Evolutionary conservation across 1,140 invertebrate species (phyloP).

Genomic region (Saxidomus purpurata): DNA sequence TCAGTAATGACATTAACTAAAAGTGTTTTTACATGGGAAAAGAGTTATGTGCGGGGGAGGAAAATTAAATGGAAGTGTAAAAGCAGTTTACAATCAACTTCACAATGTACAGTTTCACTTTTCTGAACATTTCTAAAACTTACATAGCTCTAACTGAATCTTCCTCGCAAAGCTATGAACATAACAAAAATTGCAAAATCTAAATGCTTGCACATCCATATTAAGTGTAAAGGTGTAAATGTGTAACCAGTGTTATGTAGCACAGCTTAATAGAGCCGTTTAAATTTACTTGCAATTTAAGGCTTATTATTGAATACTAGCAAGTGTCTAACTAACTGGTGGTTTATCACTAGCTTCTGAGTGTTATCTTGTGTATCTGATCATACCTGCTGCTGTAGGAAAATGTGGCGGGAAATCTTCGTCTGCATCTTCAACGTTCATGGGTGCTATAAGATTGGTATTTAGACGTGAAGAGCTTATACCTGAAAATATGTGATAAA

Average conservation of each 20-base stretch:
- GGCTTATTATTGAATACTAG: no score
- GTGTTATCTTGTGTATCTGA: background rate
- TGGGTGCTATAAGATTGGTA: slow-evolving; percentile 37
- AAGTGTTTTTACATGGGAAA: no score
- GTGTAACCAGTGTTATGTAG: no score
- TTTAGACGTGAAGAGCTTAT: slow-evolving; percentile 27
- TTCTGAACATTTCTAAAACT: background rate
- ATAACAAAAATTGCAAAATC: background rate
- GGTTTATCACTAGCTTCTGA: no score
- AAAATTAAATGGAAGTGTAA: no score
- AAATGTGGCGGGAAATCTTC: slow-evolving; percentile 64
- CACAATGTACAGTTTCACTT: slow-evolving; percentile 5
- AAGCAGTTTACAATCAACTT: background rate
- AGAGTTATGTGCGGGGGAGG: no score
- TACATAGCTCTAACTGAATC: background rate
- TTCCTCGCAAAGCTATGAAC: background rate
- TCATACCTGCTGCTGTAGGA: slow-evolving; percentile 56
- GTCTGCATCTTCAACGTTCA: slow-evolving; percentile 65
- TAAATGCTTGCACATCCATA: background rate
- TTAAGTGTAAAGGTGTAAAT: no score
- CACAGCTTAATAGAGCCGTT: no score
- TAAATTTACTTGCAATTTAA: no score
- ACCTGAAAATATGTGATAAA: background rate
- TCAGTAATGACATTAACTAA: no score
- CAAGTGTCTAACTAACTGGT: no score